Percentiles rank a stretch among this genome's conserved stretches.
phyloP scores from a whole-genome alignment of 2,888 invertebrate genomes.

The Hemaris fuciformis region DNA sequence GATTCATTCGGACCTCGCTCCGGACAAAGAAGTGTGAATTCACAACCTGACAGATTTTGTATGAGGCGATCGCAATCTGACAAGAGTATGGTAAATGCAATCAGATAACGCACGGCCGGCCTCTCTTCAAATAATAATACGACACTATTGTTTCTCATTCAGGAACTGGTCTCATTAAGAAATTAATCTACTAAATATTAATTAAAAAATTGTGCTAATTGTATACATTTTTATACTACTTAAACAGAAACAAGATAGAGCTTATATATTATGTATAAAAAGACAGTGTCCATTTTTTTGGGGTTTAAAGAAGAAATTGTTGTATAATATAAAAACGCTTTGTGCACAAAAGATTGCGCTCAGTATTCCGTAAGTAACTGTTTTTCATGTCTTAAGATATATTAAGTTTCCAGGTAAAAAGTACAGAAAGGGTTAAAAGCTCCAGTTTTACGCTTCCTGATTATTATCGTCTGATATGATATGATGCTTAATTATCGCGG shows the following conservation, averaged over 20 bases:
- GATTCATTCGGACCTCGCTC: slow-evolving; percentile 39
- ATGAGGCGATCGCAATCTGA: slow-evolving; percentile 6
- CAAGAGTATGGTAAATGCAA: slow-evolving; percentile 20
- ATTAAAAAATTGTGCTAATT: neutral
- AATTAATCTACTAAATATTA: neutral
- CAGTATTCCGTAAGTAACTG: slow-evolving; percentile 8
- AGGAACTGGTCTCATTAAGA: neutral
- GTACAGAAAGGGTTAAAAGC: slow-evolving; percentile 56
- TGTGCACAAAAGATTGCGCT: neutral
- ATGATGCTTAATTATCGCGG: slow-evolving; percentile 43
- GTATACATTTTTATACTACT: neutral
- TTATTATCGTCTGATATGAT: slow-evolving; percentile 48
- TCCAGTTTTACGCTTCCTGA: slow-evolving; percentile 47
- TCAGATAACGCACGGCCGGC: neutral
- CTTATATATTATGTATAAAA: neutral
- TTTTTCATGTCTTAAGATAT: neutral
- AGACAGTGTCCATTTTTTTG: neutral
- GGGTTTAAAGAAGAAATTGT: neutral
- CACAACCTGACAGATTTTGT: slow-evolving; percentile 33
- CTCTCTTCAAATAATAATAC: neutral
- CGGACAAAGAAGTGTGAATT: slow-evolving; percentile 70
- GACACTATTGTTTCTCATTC: neutral
- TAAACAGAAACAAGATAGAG: neutral
- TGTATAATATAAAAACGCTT: neutral
- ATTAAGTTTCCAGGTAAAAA: slow-evolving; percentile 24